phyloP scores from a whole-genome alignment of 2,113 vertebrate genomes.

The Poicephalus gulielmi region DNA sequence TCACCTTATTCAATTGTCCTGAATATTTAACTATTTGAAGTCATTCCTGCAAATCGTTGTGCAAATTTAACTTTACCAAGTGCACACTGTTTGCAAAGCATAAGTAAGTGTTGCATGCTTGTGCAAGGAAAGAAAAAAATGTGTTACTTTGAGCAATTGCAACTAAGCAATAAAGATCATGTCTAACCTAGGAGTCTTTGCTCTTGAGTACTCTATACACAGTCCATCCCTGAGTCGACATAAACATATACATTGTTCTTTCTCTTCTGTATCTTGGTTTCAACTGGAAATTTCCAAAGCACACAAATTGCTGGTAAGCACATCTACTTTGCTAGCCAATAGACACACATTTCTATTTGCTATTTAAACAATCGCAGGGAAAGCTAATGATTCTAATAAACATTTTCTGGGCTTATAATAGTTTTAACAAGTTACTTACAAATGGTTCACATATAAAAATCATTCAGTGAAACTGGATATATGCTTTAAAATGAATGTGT shows the following conservation, averaged over 20 bases:
- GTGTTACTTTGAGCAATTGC: neutral
- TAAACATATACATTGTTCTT: neutral
- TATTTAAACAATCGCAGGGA: neutral
- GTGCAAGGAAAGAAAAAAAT: neutral
- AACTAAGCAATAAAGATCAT: neutral
- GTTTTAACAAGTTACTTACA: neutral
- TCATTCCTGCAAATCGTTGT: neutral
- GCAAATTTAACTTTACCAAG: neutral
- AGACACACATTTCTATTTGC: neutral
- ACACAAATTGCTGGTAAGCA: neutral
- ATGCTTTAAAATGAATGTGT: neutral
- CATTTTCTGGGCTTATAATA: neutral
- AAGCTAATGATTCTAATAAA: neutral
- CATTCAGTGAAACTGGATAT: neutral
- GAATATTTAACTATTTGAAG: neutral
- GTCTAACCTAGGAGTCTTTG: neutral
- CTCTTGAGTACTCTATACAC: neutral
- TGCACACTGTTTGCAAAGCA: neutral
- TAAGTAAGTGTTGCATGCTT: neutral
- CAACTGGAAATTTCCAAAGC: neutral
- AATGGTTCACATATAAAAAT: neutral
- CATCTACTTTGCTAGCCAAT: neutral
- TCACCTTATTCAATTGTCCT: neutral
- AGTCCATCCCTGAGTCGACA: fast-evolving
- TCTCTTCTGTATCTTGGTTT: neutral